Evolutionary conservation across 2,888 invertebrate species (phyloP).

Genomic region (Platycheirus rosarum): DNA sequence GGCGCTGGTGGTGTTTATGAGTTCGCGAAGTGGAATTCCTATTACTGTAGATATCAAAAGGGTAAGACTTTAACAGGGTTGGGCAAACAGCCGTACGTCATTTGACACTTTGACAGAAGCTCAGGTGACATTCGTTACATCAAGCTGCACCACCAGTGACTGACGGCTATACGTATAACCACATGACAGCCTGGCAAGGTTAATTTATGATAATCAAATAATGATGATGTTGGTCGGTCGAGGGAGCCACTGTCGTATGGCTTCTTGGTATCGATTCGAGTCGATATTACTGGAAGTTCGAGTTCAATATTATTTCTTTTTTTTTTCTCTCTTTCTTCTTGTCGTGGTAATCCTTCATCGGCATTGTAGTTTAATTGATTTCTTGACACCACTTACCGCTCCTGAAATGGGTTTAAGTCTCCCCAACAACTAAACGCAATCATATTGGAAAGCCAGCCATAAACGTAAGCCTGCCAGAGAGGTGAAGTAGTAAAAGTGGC

Average conservation of each 20-base stretch:
- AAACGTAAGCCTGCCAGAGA: conserved; percentile 17
- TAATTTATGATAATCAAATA: conserved; percentile 66
- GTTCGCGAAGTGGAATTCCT: conserved; percentile 20
- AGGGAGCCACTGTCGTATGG: conserved; percentile 49
- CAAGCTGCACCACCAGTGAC: conserved; percentile 17
- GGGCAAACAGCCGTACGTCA: conserved; percentile 35
- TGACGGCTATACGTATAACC: not conserved
- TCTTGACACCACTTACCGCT: conserved; percentile 68
- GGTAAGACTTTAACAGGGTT: conserved; percentile 15
- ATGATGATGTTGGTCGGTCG: conserved; percentile 39
- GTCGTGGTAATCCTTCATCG: conserved; percentile 17
- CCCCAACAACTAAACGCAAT: too few species aligned
- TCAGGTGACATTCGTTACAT: conserved; percentile 56
- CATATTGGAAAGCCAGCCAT: conserved; percentile 52
- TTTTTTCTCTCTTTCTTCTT: not conserved
- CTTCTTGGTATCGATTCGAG: conserved; percentile 55
- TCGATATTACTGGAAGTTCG: conserved; percentile 13
- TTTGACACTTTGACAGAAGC: conserved; percentile 59
- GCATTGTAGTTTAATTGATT: conserved; percentile 71
- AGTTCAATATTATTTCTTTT: too few species aligned
- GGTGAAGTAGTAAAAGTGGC: conserved; percentile 21
- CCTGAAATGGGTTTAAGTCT: conserved; percentile 34
- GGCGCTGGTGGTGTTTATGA: conserved; percentile 17
- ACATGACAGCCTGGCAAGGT: conserved; percentile 59
- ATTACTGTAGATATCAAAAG: conserved; percentile 5